These are phyloP conservation scores for Andrena dorsata DNA, from an alignment of 2,888 invertebrate species.

Conservation along the genomic window DNA sequence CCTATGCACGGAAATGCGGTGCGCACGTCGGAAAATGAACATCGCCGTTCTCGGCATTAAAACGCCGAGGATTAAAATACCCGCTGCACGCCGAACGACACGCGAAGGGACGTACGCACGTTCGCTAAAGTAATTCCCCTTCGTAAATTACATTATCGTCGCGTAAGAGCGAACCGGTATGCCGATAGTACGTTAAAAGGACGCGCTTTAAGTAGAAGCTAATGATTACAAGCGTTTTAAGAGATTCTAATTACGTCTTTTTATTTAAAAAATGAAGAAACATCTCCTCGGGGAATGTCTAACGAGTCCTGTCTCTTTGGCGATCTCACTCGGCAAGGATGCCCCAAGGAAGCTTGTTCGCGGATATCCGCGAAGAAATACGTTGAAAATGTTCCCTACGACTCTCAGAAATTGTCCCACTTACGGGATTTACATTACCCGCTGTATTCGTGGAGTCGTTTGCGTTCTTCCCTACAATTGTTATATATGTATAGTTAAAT, in stretches of 20 bases:
- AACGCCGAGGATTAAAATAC: not conserved
- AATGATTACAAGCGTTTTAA: constrained; percentile 52
- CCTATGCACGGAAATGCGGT: constrained; percentile 13
- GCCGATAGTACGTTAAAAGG: constrained; percentile 34
- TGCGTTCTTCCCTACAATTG: constrained; percentile 56
- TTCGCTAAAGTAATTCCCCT: constrained; percentile 48
- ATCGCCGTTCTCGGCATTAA: constrained; percentile 4
- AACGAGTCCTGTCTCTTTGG: constrained; percentile 27
- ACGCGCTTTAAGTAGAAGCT: constrained; percentile 54
- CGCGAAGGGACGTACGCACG: constrained; percentile 31
- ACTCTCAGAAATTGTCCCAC: constrained; percentile 28
- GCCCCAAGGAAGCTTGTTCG: constrained; percentile 4
- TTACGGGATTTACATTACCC: constrained; percentile 35
- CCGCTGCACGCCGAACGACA: not conserved
- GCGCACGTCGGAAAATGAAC: constrained; percentile 6
- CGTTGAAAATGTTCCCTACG: constrained; percentile 29
- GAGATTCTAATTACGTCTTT: constrained; percentile 48
- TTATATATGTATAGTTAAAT: constrained; percentile 60
- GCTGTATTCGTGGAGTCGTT: constrained; percentile 36
- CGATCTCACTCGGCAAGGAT: constrained; percentile 9
- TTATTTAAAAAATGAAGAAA: constrained; percentile 39
- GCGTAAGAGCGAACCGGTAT: constrained; percentile 32
- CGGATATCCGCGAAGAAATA: constrained; percentile 38
- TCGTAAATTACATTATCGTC: constrained; percentile 41
- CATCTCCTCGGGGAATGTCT: constrained; percentile 16